These are phyloP conservation scores for Ridgeia piscesae DNA, from an alignment of 1,140 invertebrate species.

Conservation along the genomic window DNA sequence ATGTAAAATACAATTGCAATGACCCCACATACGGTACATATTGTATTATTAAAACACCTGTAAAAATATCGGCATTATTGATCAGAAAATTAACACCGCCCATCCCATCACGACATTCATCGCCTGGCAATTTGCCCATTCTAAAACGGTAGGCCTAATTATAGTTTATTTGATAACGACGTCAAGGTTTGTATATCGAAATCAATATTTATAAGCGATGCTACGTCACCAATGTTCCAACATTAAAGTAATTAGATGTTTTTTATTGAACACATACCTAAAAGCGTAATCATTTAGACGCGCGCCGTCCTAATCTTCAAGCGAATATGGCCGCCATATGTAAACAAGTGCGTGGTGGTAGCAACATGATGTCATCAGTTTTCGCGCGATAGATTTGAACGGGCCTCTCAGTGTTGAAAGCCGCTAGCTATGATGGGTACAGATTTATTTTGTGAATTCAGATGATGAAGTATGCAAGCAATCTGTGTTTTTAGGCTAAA, in stretches of 20 bases:
- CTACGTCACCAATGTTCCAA: not conserved
- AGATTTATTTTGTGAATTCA: not conserved
- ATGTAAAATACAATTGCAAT: not conserved
- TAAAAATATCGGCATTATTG: not conserved
- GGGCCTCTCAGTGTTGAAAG: not conserved
- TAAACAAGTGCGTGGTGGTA: conserved; percentile 4
- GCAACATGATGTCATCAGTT: not conserved
- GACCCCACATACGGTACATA: not conserved
- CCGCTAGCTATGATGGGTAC: not conserved
- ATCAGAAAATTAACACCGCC: not conserved
- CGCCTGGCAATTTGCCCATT: not conserved
- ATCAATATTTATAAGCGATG: not conserved
- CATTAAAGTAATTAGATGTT: not conserved
- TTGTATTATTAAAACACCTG: not conserved
- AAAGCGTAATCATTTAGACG: not conserved
- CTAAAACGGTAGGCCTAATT: not conserved
- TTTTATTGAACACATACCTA: not conserved
- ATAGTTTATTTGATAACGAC: not conserved
- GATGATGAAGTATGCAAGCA: too few relatives aligned
- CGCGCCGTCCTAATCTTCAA: not conserved
- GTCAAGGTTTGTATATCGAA: not conserved
- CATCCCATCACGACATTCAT: not conserved
- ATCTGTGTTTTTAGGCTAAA: too few relatives aligned
- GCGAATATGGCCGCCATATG: not conserved
- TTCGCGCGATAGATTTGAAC: not conserved